Conservation (phyloP, 1,140 invertebrate genomes). For the Drosophila arizonae region DNA sequence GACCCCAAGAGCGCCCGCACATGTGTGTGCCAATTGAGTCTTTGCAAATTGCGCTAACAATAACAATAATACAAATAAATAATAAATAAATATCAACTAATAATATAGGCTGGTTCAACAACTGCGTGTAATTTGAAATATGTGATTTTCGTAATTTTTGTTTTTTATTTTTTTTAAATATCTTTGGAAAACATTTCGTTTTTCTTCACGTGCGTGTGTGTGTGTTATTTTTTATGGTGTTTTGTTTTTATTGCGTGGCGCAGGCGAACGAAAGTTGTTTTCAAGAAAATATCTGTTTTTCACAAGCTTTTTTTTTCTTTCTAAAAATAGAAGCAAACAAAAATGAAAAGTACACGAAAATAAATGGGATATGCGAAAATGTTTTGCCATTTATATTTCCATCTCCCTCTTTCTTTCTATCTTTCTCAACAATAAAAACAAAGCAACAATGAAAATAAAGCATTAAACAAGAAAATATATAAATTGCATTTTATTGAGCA, state of each 20-base stretch:
- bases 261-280: conserved; percentile 30
- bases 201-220: conserved; percentile 27
- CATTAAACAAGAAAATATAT: too few species aligned
- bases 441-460: conserved; percentile 16
- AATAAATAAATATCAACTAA: conserved; percentile 17
- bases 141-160: conserved; percentile 9
- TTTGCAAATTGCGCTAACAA: conserved; percentile 27
- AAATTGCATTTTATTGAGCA: conserved; percentile 16
- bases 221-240: conserved; percentile 25
- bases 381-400: conserved; percentile 1
- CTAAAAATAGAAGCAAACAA: conserved; percentile 46
- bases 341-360: conserved; percentile 43
- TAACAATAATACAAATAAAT: conserved; percentile 18
- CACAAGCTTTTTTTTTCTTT: conserved; percentile 12
- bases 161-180: not conserved
- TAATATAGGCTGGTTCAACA: conserved; percentile 17
- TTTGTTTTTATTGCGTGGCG: conserved; percentile 46
- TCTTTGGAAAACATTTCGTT: conserved; percentile 12
- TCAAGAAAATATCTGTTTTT: conserved; percentile 34
- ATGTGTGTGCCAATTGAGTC: conserved; percentile 22
- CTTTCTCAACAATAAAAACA: conserved; percentile 8
- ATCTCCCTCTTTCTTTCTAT: not conserved
- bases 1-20: conserved; percentile 66
- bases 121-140: conserved; percentile 27
- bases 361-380: conserved; percentile 29